A percentile compares a stretch with the other conserved stretches of the same genome.
These are phyloP conservation scores for Serrognathus titanus DNA, from an alignment of 2,888 invertebrate species.

Conservation along the genomic window DNA sequence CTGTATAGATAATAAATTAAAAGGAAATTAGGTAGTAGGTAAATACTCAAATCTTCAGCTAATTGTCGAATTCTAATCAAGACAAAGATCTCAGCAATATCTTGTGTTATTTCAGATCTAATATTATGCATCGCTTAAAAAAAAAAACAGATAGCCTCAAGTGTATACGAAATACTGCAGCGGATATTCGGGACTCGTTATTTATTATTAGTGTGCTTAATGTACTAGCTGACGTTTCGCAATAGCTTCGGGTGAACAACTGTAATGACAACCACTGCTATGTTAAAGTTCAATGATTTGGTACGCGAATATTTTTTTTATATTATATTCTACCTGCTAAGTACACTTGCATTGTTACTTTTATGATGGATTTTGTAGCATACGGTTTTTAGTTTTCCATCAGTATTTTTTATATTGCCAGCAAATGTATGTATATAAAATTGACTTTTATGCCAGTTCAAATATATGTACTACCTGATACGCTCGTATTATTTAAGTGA, in stretches of 20 bases:
- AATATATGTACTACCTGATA: no score
- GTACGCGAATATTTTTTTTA: constrained; percentile 13
- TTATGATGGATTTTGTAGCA: constrained; percentile 22
- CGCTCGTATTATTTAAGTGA: no score
- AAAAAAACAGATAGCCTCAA: background rate
- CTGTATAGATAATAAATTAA: background rate
- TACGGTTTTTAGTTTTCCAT: no score
- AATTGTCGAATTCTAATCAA: background rate
- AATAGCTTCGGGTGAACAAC: background rate
- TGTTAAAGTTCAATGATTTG: constrained; percentile 13
- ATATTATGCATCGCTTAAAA: background rate
- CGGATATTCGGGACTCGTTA: no score
- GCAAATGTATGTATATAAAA: no score
- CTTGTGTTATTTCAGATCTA: background rate
- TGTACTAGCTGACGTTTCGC: no score
- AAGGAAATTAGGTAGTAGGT: background rate
- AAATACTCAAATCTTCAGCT: background rate
- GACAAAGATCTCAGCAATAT: background rate
- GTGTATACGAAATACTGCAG: no score
- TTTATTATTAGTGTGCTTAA: no score
- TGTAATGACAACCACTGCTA: constrained; percentile 9
- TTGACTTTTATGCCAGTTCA: no score
- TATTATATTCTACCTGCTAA: constrained; percentile 6
- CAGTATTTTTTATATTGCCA: no score
- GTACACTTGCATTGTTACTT: background rate